Base-by-base conservation (phyloP, 2,888 invertebrate species). In the Folsomia candida region DNA sequence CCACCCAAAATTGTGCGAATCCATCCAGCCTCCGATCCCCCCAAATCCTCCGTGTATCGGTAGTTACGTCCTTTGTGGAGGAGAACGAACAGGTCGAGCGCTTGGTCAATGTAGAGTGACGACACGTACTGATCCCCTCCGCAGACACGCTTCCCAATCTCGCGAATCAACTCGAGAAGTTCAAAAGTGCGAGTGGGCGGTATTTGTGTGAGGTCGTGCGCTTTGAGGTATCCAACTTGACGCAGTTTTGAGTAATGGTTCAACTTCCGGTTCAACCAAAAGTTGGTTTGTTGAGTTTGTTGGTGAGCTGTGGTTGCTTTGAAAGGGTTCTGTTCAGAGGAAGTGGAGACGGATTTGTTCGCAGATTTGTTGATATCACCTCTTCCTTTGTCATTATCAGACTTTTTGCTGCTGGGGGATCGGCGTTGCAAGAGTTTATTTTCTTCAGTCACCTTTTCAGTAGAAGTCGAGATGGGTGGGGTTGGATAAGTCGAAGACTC, bases 71-170 rank as follows among this genome's bases (percentile, higher is more conserved):
- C 72, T 54, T 77, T 71, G 29, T 75, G 77, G 2, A 77, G 60
- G 27, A 77, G 71, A 9, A 80, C 81, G 66, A 76, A 81, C 79
- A 73, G 77, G 37, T 81, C 80, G 51, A 81, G 76, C n/a, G 78
- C 76, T 58, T 73, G 71, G 9, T 76, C 72, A 14, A 75, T 51
- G 51, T 75, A 76, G 2, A 72, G 26, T 20, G 70, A 68, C 9
- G 72, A 73, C 1, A 76, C 74, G 61, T 70, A 73, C 18, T 51
- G 14, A 2, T 26, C 11, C n/a, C n/a, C n/a, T 11, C 72, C 63
- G 60, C 74, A 75, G 14, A 67, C 66, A 2, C 54, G 67, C 51
- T 72, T 68, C 6, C 71, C 69, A 47, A 76, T 72, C 47, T 70
- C 68, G 11, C 69, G 69, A 28, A 72, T 71, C 2, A 70, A 63